Conservation (phyloP, 2,113 vertebrate species). For the Melanocharis versteri region DNA sequence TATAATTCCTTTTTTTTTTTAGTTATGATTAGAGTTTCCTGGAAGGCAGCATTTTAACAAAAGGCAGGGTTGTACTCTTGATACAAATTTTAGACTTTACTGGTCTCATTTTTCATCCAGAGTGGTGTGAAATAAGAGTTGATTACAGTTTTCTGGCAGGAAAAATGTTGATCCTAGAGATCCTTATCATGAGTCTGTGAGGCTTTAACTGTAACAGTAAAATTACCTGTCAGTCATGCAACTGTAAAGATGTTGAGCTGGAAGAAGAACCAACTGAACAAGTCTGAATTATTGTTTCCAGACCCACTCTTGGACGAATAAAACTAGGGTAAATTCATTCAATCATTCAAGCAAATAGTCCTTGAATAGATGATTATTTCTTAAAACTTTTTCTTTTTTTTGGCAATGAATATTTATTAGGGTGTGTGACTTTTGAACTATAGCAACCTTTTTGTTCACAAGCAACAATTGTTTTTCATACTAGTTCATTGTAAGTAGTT, state of each 20-base stretch:
- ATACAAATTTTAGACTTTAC: background rate
- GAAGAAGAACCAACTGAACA: background rate
- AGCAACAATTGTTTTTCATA: background rate
- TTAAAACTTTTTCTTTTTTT: background rate
- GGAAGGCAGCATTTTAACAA: background rate
- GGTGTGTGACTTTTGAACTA: background rate
- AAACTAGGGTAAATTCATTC: background rate
- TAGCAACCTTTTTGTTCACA: background rate
- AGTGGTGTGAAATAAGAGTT: slow-evolving; percentile 21
- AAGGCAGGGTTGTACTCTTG: background rate
- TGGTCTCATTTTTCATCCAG: slow-evolving; percentile 21
- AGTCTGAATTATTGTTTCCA: slow-evolving; percentile 19
- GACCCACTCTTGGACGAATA: background rate
- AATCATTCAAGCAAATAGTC: background rate
- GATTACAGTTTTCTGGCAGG: slow-evolving; percentile 47
- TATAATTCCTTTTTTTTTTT: background rate
- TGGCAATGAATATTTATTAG: background rate
- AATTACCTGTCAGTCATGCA: slow-evolving; percentile 28
- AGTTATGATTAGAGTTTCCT: background rate
- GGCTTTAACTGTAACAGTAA: background rate
- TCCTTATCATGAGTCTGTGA: background rate
- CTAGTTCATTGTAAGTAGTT: background rate
- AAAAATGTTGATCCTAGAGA: slow-evolving; percentile 21
- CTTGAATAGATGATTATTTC: background rate
- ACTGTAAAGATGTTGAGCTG: background rate